A percentile compares a stretch with the other conserved stretches of the same genome.
Evolutionary conservation across 2,797 vertebrate genomes (phyloP).

Genomic region (Poecilia picta): DNA sequence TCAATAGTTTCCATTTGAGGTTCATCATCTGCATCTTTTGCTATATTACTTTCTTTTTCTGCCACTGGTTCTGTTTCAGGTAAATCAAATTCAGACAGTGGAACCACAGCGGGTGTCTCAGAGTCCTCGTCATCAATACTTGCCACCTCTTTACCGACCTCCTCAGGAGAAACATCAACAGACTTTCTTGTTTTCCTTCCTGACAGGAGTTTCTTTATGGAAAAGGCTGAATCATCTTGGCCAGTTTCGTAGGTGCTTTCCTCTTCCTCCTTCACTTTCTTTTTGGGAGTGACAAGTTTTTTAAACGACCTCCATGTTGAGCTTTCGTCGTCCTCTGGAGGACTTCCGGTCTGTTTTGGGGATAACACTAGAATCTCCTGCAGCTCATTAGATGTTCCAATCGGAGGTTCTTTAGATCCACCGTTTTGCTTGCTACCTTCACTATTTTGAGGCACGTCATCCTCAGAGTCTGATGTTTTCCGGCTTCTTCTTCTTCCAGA

Average conservation of each 20-base stretch:
- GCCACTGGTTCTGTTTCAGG: slow-evolving; percentile 75
- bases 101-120: slow-evolving; percentile 91
- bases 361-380: slow-evolving; percentile 79
- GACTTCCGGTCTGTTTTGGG: slow-evolving; percentile 82
- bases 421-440: slow-evolving; percentile 58
- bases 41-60: slow-evolving; percentile 42
- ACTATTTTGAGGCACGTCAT: slow-evolving; percentile 72
- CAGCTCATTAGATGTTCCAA: slow-evolving; percentile 78
- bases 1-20: slow-evolving; percentile 33
- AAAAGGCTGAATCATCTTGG: slow-evolving; percentile 88
- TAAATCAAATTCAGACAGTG: slow-evolving; percentile 90
- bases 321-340: slow-evolving; percentile 84
- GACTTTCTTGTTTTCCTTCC: slow-evolving; percentile 87
- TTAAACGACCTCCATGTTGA: slow-evolving; percentile 95
- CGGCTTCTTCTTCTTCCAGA: slow-evolving; percentile 90
- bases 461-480: slow-evolving; percentile 89
- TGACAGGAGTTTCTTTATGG: slow-evolving; percentile 90
- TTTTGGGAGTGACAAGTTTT: slow-evolving; percentile 89
- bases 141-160: slow-evolving; percentile 73
- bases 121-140: slow-evolving; percentile 84
- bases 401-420: slow-evolving; percentile 56
- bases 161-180: slow-evolving; percentile 76
- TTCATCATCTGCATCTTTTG: slow-evolving; percentile 41
- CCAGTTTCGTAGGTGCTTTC: slow-evolving; percentile 74
- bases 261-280: slow-evolving; percentile 86